phyloP scores from a whole-genome alignment of 2,888 invertebrate species.

The Eupsilia transversa region DNA sequence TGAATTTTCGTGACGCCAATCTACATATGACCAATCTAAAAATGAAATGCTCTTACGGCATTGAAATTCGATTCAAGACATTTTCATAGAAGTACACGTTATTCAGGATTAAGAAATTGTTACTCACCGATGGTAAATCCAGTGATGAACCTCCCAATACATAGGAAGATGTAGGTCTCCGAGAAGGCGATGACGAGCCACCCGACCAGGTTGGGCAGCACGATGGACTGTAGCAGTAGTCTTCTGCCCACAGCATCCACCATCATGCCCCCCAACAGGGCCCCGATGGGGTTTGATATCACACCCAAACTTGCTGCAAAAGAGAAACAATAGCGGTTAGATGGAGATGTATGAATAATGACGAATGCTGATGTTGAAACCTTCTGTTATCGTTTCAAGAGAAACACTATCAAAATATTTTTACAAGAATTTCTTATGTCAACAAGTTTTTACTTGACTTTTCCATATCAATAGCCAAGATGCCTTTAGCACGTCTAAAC shows the following conservation, averaged over 20 bases:
- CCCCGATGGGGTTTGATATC: conserved; percentile 93
- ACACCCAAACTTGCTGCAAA: conserved; percentile 93
- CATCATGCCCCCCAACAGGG: conserved; percentile 92
- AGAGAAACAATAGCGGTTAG: conserved; percentile 11
- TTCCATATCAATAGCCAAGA: not conserved
- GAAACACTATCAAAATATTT: not conserved
- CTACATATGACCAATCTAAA: conserved; percentile 13
- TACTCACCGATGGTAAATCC: conserved; percentile 92
- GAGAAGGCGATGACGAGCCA: conserved; percentile 93
- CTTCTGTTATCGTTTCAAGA: not conserved
- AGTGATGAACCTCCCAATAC: conserved; percentile 92
- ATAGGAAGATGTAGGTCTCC: conserved; percentile 91
- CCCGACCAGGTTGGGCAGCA: conserved; percentile 92
- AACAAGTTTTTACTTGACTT: not conserved
- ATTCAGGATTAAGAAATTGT: not conserved
- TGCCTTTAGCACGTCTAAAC: not conserved
- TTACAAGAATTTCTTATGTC: not conserved
- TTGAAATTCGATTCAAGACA: conserved; percentile 2
- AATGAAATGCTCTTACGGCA: conserved; percentile 19
- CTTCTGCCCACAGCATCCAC: conserved; percentile 92
- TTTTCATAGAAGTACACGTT: not conserved
- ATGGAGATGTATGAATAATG: not conserved
- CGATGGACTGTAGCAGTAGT: conserved; percentile 92
- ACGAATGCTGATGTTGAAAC: not conserved
- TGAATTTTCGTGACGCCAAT: conserved; percentile 7